Conservation (phyloP, 2,113 vertebrate genomes). For the Spea bombifrons region DNA sequence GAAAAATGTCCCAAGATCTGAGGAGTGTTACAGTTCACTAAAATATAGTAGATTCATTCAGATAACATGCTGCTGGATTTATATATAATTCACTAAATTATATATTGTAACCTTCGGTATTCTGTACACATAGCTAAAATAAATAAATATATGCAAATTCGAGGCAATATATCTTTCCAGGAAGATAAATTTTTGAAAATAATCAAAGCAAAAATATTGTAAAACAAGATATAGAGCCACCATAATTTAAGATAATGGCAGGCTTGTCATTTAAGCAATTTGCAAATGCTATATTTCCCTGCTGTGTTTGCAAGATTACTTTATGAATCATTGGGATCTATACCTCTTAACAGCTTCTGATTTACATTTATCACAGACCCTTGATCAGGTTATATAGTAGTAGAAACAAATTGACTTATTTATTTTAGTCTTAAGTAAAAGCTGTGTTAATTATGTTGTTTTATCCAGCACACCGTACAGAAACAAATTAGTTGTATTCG, state of each 20-base stretch:
- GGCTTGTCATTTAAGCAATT: conserved; percentile 71
- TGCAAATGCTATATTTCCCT: conserved; percentile 67
- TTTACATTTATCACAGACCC: conserved; percentile 66
- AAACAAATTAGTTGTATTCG: too few species aligned
- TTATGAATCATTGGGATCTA: conserved; percentile 65
- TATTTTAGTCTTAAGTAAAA: background rate
- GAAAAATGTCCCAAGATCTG: too few species aligned
- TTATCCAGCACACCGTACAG: too few species aligned
- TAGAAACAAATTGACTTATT: background rate
- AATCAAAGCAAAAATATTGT: conserved; percentile 63
- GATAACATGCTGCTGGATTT: too few species aligned
- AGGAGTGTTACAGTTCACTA: too few species aligned
- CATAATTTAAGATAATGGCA: conserved; percentile 72
- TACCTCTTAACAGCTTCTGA: conserved; percentile 65
- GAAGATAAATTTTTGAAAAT: conserved; percentile 67
- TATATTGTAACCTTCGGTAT: background rate
- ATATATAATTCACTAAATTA: background rate
- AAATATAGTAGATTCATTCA: too few species aligned
- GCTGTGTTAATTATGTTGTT: too few species aligned
- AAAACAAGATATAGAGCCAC: conserved; percentile 61
- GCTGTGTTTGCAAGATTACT: conserved; percentile 69
- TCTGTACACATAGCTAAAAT: conserved; percentile 26
- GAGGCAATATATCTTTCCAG: conserved; percentile 58
- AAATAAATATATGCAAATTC: conserved; percentile 57
- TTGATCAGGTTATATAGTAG: conserved; percentile 19